phyloP scores from a whole-genome alignment of 2,113 vertebrate species.

The Petroica traversi region DNA sequence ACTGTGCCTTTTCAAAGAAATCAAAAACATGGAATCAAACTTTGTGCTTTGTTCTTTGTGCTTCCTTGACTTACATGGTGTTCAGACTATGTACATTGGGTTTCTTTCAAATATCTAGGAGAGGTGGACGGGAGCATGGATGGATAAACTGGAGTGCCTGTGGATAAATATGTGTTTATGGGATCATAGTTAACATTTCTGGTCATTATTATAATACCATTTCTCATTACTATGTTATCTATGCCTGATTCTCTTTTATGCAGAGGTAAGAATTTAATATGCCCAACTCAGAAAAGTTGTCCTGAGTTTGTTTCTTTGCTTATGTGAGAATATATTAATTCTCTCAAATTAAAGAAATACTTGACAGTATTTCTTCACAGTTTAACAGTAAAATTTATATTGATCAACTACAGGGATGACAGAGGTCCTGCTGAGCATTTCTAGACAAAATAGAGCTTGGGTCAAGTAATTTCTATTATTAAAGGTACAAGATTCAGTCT shows the following conservation, averaged over 20 bases:
- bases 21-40: neutral
- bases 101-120: neutral
- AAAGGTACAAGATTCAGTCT: neutral
- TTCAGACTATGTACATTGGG: neutral
- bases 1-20: neutral
- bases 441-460: neutral
- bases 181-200: neutral
- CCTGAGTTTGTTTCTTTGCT: neutral
- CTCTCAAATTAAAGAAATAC: neutral
- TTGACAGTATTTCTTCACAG: neutral
- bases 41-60: neutral
- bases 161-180: neutral
- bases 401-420: neutral
- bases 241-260: neutral
- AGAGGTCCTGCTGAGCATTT: neutral
- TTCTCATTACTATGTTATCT: neutral
- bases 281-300: neutral
- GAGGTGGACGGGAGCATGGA: neutral
- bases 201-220: neutral
- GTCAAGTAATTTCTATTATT: neutral
- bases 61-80: neutral
- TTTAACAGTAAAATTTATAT: neutral
- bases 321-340: neutral
- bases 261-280: neutral
- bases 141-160: neutral